A percentile compares a stretch with the other conserved stretches of the same genome.
These are phyloP conservation scores for Cichlasoma orientale DNA, from an alignment of 2,797 vertebrate species.

Conservation along the genomic window DNA sequence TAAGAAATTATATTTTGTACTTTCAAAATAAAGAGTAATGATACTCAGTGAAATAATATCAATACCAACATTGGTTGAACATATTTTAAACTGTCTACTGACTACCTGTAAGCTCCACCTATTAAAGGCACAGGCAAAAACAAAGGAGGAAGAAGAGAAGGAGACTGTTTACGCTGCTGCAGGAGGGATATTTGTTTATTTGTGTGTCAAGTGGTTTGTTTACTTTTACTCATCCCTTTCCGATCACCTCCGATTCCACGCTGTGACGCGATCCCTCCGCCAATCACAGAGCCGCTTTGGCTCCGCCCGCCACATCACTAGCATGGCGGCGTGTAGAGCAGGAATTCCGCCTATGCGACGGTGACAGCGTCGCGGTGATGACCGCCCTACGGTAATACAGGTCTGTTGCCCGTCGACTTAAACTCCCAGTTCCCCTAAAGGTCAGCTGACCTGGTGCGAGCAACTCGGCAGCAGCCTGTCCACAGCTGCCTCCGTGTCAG, in stretches of 20 bases:
- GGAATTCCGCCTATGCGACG: slow-evolving; percentile 64
- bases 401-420: slow-evolving; percentile 48
- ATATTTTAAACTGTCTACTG: neutral
- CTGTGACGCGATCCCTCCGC: slow-evolving; percentile 5
- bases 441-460: slow-evolving; percentile 23
- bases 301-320: slow-evolving; percentile 64
- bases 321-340: slow-evolving; percentile 66
- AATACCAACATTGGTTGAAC: neutral
- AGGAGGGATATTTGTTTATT: too few relatives aligned
- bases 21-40: neutral
- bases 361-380: neutral
- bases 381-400: neutral
- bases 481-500: neutral
- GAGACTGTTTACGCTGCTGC: too few relatives aligned
- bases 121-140: neutral
- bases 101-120: neutral
- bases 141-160: too few relatives aligned
- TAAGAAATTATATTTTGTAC: neutral
- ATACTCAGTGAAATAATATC: neutral
- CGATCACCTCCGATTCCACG: slow-evolving; percentile 18
- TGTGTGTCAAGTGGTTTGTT: neutral
- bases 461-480: neutral
- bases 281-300: slow-evolving; percentile 58
- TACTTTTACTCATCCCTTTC: neutral
- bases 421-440: neutral